Evolutionary conservation across 2,888 invertebrate genomes (phyloP).

Genomic region (Cecidostiba fungosa): DNA sequence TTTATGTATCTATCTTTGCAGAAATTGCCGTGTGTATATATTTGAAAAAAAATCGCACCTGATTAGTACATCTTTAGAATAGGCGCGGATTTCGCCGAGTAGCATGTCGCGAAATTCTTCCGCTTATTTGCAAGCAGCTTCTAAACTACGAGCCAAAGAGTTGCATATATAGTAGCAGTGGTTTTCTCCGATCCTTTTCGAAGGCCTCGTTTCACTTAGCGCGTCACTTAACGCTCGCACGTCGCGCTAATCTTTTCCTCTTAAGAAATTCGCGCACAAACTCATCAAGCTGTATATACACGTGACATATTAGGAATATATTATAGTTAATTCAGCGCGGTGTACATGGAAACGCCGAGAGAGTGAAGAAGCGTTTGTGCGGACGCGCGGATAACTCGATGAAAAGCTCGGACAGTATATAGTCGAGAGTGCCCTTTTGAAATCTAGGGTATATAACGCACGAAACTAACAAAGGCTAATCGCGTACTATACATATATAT

Average conservation of each 20-base stretch:
- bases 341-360: background rate
- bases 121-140: background rate
- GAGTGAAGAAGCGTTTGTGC: background rate
- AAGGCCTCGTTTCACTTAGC: constrained; percentile 29
- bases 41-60: background rate
- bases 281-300: constrained; percentile 12
- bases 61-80: background rate
- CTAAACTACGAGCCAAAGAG: constrained; percentile 8
- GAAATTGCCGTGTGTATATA: background rate
- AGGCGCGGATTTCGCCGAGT: too few relatives aligned
- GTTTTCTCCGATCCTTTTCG: background rate
- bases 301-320: constrained; percentile 41
- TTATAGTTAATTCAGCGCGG: constrained; percentile 23
- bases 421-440: constrained; percentile 32
- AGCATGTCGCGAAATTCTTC: background rate
- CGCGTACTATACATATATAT: background rate
- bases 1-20: background rate
- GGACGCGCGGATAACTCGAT: constrained; percentile 21
- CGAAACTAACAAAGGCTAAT: constrained; percentile 57
- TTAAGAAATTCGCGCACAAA: background rate
- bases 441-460: constrained; percentile 36
- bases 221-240: constrained; percentile 22
- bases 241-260: constrained; percentile 21
- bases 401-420: constrained; percentile 44
- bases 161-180: background rate